Conservation (phyloP, 2,797 vertebrate genomes). For the Sebastes matsubarae region DNA sequence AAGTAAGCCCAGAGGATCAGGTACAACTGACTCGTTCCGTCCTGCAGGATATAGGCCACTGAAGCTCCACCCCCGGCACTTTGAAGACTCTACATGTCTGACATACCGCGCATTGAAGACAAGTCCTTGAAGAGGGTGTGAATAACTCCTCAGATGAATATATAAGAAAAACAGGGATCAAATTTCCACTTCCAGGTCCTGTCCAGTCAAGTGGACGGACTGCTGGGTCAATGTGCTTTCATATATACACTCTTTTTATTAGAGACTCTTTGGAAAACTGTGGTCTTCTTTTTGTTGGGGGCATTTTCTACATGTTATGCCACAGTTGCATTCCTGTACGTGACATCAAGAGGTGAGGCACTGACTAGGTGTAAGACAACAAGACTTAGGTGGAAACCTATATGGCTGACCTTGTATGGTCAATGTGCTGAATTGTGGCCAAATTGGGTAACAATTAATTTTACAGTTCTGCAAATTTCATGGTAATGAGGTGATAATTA, state of each 20-base stretch:
- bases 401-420: not conserved
- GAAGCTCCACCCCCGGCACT: constrained; percentile 34
- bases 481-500: no score
- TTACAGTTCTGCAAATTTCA: no score
- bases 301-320: not conserved
- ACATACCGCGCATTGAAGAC: constrained; percentile 68
- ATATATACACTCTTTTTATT: not conserved
- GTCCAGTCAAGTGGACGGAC: not conserved
- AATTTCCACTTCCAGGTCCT: not conserved
- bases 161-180: constrained; percentile 50
- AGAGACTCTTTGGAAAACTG: not conserved
- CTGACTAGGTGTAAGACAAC: not conserved
- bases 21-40: not conserved
- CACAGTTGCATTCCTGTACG: constrained; percentile 1
- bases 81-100: constrained; percentile 59
- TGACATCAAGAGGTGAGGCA: not conserved
- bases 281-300: not conserved
- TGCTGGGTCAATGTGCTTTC: not conserved
- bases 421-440: not conserved
- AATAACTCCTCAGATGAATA: constrained; percentile 67
- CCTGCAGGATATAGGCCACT: constrained; percentile 2
- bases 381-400: not conserved
- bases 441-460: not conserved
- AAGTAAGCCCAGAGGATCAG: constrained; percentile 15
- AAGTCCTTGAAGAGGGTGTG: constrained; percentile 65